These are phyloP conservation scores for Melanostoma scalare DNA, from an alignment of 2,888 invertebrate species.

Conservation along the genomic window DNA sequence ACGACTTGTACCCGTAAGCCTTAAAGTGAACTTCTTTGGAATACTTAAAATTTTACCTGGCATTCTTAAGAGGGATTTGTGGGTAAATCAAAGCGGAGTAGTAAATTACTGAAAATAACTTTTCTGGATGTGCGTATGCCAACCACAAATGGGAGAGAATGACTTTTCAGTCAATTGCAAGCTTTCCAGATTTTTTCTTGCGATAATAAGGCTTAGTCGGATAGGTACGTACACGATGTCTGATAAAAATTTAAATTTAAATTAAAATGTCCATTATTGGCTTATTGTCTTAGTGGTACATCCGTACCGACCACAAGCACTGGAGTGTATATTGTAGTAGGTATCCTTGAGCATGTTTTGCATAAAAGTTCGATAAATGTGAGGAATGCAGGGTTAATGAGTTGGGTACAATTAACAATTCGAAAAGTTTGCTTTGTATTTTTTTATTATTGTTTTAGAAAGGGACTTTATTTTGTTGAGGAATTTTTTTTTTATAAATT, in stretches of 20 bases:
- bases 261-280: slow-evolving; percentile 42
- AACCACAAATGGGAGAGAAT: slow-evolving; percentile 12
- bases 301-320: slow-evolving; percentile 6
- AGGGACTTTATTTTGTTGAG: too few relatives aligned
- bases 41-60: slow-evolving; percentile 64
- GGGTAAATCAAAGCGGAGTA: slow-evolving; percentile 54
- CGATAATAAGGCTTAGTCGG: slow-evolving; percentile 13
- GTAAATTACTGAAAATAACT: slow-evolving; percentile 56
- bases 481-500: too few relatives aligned
- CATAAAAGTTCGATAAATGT: too few relatives aligned
- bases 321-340: too few relatives aligned
- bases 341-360: too few relatives aligned
- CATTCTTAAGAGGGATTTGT: slow-evolving; percentile 57
- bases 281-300: slow-evolving; percentile 35
- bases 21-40: slow-evolving; percentile 52
- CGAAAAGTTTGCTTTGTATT: too few relatives aligned
- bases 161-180: slow-evolving; percentile 30
- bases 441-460: too few relatives aligned
- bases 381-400: too few relatives aligned
- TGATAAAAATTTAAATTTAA: slow-evolving; percentile 34
- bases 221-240: slow-evolving; percentile 3
- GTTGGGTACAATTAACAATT: too few relatives aligned
- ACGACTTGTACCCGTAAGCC: slow-evolving; percentile 42
- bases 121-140: slow-evolving; percentile 28
- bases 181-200: not conserved